Evolutionary conservation across 2,113 vertebrate genomes (phyloP).

Genomic region (Oreamnos americanus): DNA sequence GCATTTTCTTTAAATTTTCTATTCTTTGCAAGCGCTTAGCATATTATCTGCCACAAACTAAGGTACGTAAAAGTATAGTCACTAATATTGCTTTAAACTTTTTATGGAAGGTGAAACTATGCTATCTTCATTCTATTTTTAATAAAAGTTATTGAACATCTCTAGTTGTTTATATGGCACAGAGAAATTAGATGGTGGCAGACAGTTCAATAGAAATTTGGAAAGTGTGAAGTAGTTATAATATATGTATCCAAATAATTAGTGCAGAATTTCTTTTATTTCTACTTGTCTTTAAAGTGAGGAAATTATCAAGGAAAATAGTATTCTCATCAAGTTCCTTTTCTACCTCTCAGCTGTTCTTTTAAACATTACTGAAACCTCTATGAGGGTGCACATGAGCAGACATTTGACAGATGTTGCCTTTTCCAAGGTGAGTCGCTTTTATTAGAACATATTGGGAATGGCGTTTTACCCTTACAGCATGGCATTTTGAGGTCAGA

Average conservation of each 20-base stretch:
- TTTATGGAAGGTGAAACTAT: neutral
- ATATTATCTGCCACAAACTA: neutral
- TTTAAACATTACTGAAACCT: constrained; percentile 49
- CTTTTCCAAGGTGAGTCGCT: constrained; percentile 71
- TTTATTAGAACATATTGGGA: constrained; percentile 64
- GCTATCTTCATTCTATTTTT: neutral
- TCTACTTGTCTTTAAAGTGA: neutral
- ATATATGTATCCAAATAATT: neutral
- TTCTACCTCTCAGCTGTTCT: constrained; percentile 33
- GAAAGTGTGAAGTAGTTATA: neutral
- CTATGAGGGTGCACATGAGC: constrained; percentile 46
- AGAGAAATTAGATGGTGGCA: neutral
- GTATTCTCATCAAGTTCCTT: constrained; percentile 19
- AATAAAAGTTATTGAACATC: neutral
- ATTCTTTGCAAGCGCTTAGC: neutral
- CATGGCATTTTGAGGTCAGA: constrained; percentile 14
- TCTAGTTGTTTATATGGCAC: neutral
- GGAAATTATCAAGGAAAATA: neutral
- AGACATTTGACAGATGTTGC: constrained; percentile 57
- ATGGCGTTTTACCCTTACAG: constrained; percentile 56
- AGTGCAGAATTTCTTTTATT: neutral
- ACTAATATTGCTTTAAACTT: neutral
- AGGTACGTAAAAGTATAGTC: neutral
- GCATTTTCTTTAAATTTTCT: neutral
- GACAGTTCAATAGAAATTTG: neutral